Evolutionary conservation across 2,797 vertebrate species (phyloP), one percentile per base, ranked within the genome.

Genomic region (Mareca strepera): DNA sequence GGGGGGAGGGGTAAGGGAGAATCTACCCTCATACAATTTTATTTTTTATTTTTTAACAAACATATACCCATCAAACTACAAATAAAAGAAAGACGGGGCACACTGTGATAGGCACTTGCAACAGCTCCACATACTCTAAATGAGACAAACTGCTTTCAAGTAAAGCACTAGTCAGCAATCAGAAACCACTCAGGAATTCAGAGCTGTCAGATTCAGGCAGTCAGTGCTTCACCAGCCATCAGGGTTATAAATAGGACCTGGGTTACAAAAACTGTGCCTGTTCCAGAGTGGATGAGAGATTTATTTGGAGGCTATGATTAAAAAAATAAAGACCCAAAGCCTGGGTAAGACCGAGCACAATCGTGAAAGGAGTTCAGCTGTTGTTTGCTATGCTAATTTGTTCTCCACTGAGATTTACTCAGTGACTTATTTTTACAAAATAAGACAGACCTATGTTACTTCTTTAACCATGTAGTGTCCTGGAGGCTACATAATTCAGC

Each of bases 321-420:
- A 59, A 81, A 74, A 60, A 50, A 12, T 3, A 87, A 73, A 11
- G 21, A 82, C 48, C 74, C 0, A 0, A 93, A 76, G 87, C 67
- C 33, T 55, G 67, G 46, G 55, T 28, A 78, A 72, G 74, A 78
- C 39, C 29, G 70, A 63, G 94, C 76, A 66, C 46, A 77, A 53
- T 72, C 63, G 56, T 9, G 16, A 79, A 93, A 91, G 82, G 74
- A 66, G 78, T 93, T 82, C 53, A 63, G 77, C 17, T 90, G 67
- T 89, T 92, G 41, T 79, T 94, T 70, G 35, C 82, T 92, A 88
- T 13, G 48, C 72, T 95, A 66, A 80, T 84, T 88, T 60, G 58
- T 86, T 91, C 87, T 92, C 69, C 9, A 3, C 15, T 66, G 78
- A 92, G 56, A 91, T 90, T 50, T 75, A 63, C 70, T 87, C 50